Conservation (phyloP, 2,888 invertebrate genomes). For the Plebejus argus region DNA sequence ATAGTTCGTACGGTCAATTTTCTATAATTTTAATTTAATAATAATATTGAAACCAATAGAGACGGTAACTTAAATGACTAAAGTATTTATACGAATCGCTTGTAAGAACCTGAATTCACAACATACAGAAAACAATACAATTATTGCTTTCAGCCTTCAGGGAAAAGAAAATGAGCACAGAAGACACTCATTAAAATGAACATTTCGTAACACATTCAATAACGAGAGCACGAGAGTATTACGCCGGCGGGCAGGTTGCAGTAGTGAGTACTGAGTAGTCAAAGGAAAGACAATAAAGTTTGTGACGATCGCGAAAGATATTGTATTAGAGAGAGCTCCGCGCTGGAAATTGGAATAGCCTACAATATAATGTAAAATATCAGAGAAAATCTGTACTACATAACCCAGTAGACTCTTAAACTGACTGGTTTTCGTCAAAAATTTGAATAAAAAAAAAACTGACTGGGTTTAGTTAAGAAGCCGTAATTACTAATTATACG, state of each 20-base stretch:
- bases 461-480: background rate
- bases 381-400: background rate
- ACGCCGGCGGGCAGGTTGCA: constrained; percentile 3
- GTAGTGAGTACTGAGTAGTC: too few species aligned
- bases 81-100: too few species aligned
- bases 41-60: too few species aligned
- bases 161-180: background rate
- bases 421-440: background rate
- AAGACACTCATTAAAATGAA: constrained; percentile 19
- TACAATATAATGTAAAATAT: background rate
- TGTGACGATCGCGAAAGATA: constrained; percentile 18
- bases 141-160: background rate
- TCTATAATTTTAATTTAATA: too few species aligned
- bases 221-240: background rate
- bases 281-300: constrained; percentile 15
- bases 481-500: too few species aligned
- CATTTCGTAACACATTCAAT: background rate
- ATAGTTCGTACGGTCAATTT: too few species aligned
- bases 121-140: background rate
- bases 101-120: background rate
- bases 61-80: background rate
- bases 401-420: background rate
- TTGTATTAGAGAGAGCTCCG: constrained; percentile 11
- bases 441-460: too few species aligned
- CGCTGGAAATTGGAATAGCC: background rate